Base-by-base conservation (phyloP, 2,113 vertebrate species). In the Sula dactylatra region DNA sequence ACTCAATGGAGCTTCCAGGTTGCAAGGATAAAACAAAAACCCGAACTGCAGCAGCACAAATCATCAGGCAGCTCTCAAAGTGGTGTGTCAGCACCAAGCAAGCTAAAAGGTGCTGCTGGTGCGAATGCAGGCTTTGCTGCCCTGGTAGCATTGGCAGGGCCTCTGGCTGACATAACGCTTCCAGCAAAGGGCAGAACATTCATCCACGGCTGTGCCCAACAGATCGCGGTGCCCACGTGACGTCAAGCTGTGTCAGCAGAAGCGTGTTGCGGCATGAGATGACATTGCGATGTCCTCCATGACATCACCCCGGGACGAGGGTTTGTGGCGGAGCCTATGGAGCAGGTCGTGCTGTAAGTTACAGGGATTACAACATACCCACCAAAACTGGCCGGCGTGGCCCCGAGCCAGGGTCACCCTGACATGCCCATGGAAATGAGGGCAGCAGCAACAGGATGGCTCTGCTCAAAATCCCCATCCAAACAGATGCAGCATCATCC, bases 211-310 rank as follows among this genome's bases (percentile, higher is more conserved):
- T 20, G 73, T 67, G 87, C 87, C 86, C 79, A 5, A 8, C 44
- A 12, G 47, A 21, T 38, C 9, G 8, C 9, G 22, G 72, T 13
- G 72, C 93, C 84, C 82, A 40, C 50, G 66, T 88, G 91, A 65
- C 45, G 45, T 26, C 11, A 6, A 25, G 93, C 91, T 93, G 93
- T 73, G 86, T 96, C 84, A 91, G 95, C 95, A 95, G 69, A 38
- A 86, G 91, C 93, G 4, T 86, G 91, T 89, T 83, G 88, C 15
- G 10, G 88, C 93, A 22, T 61, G 95, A 93, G 87, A 22, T 4
- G 38, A 81, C 93, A 27, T 45, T 47, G 70, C 88, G 4, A 54
- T 40, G 92, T 66, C 93, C 93, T 78, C 82, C 69, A 7, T 72
- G 82, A 62, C 93, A 90, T 85, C 86, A 81, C n/a, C 87, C 45